Base-by-base conservation (phyloP, 2,888 invertebrate species). In the Caenorhabditis panamensis region DNA sequence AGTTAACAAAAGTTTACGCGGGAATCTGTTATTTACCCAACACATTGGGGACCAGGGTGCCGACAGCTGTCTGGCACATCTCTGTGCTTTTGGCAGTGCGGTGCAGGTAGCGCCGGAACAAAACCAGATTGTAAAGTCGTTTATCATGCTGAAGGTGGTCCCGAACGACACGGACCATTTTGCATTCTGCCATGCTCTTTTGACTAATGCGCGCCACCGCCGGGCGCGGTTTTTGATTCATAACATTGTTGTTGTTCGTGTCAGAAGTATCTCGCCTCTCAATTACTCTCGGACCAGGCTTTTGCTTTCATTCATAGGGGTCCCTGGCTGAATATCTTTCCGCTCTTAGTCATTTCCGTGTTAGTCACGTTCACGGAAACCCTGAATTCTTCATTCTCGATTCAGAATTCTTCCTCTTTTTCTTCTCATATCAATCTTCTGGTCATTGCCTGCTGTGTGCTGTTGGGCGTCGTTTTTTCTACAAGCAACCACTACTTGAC, bases 41-140 rank as follows among this genome's bases (percentile, higher is more conserved):
- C 9, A 9, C 31, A 31, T 31, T 31, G 4, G 31, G 31, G 31
- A 31, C 31, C 31, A 31, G 9, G 31, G 20, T 59, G 36, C 22
- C 31, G 37, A 54, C 71, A 71, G 71, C 62, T 71, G 71, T 62
- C 26, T 62, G 54, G 28, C 20, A n/a, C 51, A 37, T 36, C 31
- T 49, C 47, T 9, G 47, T n/a, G 62, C 62, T 72, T 62, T 72
- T 64, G 49, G 59, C 59, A 61, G 37, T 53, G 56, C 41, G 13
- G 13, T 6, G 41, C 72, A 72, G 63, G 63, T 63, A 72, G 54
- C 37, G 56, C 49, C 63, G n/a, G n/a, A n/a, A 63, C 56, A 63
- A 72, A 71, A 62, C 44, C 41, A 24, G 31, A 73, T 73, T 73
- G 73, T 73, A 73, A 73, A 73, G 73, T 73, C 73, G 73, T 73